Evolutionary conservation across 2,888 invertebrate species (phyloP).

Genomic region (Uropetala carovei): DNA sequence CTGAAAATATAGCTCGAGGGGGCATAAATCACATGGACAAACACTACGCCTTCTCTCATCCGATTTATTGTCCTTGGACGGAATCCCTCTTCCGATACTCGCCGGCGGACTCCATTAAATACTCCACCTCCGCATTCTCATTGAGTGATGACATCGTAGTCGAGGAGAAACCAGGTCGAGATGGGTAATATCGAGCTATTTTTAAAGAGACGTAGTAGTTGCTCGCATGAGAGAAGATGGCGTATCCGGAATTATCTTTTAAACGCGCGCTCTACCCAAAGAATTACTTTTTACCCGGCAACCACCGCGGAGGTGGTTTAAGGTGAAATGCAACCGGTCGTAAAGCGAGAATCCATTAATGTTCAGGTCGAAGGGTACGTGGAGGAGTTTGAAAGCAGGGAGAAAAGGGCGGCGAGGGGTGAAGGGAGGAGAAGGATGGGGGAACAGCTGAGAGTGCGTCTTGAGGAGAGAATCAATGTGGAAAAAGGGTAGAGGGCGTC

Average conservation of each 20-base stretch:
- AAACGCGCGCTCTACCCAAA: too few relatives aligned
- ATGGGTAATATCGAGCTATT: background rate
- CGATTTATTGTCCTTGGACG: slow-evolving; percentile 19
- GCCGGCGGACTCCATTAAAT: background rate
- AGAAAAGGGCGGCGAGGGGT: too few relatives aligned
- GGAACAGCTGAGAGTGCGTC: too few relatives aligned
- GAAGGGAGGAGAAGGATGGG: too few relatives aligned
- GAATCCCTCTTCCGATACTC: background rate
- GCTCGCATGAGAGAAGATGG: background rate
- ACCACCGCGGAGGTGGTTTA: too few relatives aligned
- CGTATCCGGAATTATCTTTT: background rate
- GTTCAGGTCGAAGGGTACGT: too few relatives aligned
- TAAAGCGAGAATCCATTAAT: too few relatives aligned
- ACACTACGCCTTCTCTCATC: background rate
- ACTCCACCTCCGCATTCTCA: background rate
- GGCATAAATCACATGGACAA: slow-evolving; percentile 1
- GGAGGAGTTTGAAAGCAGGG: too few relatives aligned
- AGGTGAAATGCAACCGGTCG: too few relatives aligned
- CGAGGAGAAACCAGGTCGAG: background rate
- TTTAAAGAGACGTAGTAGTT: background rate
- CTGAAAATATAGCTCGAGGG: slow-evolving; percentile 8
- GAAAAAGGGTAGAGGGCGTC: too few relatives aligned
- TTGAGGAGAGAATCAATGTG: too few relatives aligned
- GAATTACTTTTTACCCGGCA: too few relatives aligned
- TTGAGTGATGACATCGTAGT: background rate